Base-by-base conservation (phyloP, 2,797 vertebrate species). In the Hoplostethus mediterraneus region DNA sequence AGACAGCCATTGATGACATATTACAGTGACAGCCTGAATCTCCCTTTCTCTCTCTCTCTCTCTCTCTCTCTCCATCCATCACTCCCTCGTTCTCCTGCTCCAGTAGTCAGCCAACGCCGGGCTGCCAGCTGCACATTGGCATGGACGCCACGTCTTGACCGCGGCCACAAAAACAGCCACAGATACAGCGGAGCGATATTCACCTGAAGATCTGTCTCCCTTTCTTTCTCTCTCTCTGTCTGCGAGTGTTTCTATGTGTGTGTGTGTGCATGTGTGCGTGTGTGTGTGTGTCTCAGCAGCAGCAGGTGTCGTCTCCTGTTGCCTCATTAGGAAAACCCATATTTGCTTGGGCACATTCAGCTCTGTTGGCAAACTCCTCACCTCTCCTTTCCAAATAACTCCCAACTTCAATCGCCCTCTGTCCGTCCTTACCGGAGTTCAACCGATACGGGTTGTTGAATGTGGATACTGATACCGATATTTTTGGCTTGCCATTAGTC, bases 251-350 rank as follows among this genome's bases (percentile, higher is more conserved):
- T 21, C 21, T 21, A 21, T 21, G 21, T 21, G 28, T 52, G 62
- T 61, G 55, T 28, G 38, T 77, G 63, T 66, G n/a, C 14, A 33
- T 63, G 47, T 49, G 51, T 9, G 54, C 1, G 14, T 6, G 31
- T 30, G 56, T 30, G 55, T 33, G 65, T 25, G 30, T 44, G 63
- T 14, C 14, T 13, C 13, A 31, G 76, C 69, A 31, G 76, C 69
- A 83, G 77, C 84, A 90, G 81, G 84, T 86, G 73, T 75, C 63
- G 16, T 40, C 49, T 77, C 56, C 72, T 67, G 80, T 67, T 74
- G 80, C 83, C 84, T 91, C 85, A 88, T 88, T 90, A 87, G 67
- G 79, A 85, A 92, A 88, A 86, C 81, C 77, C 86, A 84, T 84
- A 89, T 91, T 88, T 88, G 81, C 73, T 85, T 54, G 71, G 83